Base-by-base conservation (phyloP, 92 coral and sea anemone species). In the Palythoa heliodiscus region DNA sequence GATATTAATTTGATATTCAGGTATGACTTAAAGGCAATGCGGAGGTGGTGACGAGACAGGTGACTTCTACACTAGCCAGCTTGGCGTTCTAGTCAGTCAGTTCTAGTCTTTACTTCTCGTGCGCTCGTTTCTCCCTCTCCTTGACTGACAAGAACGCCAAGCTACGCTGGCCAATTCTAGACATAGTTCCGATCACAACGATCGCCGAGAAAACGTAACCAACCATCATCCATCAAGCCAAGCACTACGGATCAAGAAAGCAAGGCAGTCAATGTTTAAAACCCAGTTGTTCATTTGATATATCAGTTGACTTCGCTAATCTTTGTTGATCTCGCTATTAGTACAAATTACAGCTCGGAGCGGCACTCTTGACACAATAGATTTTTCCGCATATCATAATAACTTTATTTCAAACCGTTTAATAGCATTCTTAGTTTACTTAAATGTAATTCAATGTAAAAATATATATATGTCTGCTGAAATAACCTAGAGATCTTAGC, bases 1-100 rank as follows among this genome's bases (percentile, higher is more conserved):
- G 85, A 81, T 81, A 81, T 81, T 81, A 70, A 70, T 70, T 70
- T 70, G 74, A 70, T 70, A 70, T 70, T 70, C 74, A 70, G 74
- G 74, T 70, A 70, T 70, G 85, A 63, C 85, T 81, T 81, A 81
- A 81, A 64, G 85, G 85, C 73, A 81, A 81, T 61, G 85, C 61
- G 54, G 85, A 35, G 85, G 85, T 81, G 85, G 85, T 81, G 85
- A 81, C 85, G 85, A 81, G 85, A 81, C 85, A 81, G 85, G 85
- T 81, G 85, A 81, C 85, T 81, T 64, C 85, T 81, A 81, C 85
- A 81, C 85, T 83, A 83, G 86, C 86, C 86, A 70, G 86, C 86
- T 82, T 82, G 77, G 86, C 86, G 78, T 83, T 83, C 86, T 83
- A 83, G 86, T 83, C 86, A 83, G 86, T 83, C 86, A 82, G 76